Conservation (phyloP, 92 coral and sea anemone species). For the Parazoanthus swiftii region DNA sequence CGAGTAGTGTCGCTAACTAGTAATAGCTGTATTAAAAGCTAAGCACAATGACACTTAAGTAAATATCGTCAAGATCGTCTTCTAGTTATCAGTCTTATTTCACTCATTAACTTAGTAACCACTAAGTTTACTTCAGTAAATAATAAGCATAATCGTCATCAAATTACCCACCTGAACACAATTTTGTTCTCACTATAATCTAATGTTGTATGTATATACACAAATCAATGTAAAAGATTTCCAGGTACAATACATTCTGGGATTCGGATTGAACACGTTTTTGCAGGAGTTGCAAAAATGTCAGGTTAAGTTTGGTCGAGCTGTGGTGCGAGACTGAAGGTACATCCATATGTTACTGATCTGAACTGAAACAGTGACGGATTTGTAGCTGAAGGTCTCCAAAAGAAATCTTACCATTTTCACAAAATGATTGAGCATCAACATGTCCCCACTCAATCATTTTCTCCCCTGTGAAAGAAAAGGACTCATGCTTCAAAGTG, state of each 20-base stretch:
- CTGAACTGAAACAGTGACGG: neutral
- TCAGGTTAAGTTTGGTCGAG: neutral
- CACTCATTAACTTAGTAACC: neutral
- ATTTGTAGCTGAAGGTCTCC: neutral
- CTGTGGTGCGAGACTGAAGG: neutral
- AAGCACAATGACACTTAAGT: too few species aligned
- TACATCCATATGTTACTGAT: neutral
- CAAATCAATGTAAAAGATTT: too few species aligned
- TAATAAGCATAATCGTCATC: too few species aligned
- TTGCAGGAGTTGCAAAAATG: too few species aligned
- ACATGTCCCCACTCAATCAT: constrained; percentile 87
- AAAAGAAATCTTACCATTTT: constrained; percentile 69
- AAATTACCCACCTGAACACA: neutral
- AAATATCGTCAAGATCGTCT: too few species aligned
- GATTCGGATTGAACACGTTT: too few species aligned
- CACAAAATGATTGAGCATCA: constrained; percentile 92
- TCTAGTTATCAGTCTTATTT: too few species aligned
- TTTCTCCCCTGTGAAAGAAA: constrained; percentile 78
- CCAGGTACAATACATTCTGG: too few species aligned
- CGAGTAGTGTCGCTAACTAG: too few species aligned
- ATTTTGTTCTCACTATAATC: too few species aligned
- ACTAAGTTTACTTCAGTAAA: neutral
- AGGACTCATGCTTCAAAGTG: neutral
- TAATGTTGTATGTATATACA: too few species aligned
- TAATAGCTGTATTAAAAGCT: too few species aligned